Base-by-base conservation (phyloP, 2,888 invertebrate species). In the Pterostichus madidus region DNA sequence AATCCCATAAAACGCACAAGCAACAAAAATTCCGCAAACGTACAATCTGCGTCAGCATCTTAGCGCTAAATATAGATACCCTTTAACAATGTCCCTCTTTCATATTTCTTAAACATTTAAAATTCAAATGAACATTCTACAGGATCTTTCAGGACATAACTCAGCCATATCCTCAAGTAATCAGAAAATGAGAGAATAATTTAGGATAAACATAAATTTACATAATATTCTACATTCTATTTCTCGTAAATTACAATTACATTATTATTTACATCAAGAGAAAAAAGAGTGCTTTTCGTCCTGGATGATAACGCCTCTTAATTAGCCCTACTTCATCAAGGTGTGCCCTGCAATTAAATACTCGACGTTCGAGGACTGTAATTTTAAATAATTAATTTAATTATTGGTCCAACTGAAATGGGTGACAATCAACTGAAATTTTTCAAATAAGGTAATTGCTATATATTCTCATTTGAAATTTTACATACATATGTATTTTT, bases 151-250 rank as follows among this genome's bases (percentile, higher is more conserved):
- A 39, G 39, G 7, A 2, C 5, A 39, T 39, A 39, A 39, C 5
- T 39, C 39, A 39, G 39, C 6, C 39, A 39, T 39, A 39, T 39
- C 39, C 39, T 8, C 39, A 5, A 8, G 39, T 39, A 39, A 59
- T 59, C 59, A 24, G 24, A 8, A 15, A 75, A 75, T 49, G 44
- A 31, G 32, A 39, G 46, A 24, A 75, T 75, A 49, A 75, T 49
- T 75, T 49, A 75, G 75, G 46, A 75, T 75, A 24, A 75, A 31
- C 75, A 75, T 75, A 17, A 75, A 75, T 75, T 75, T 52, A 17
- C 49, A 44, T 75, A 75, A 75, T n/a, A n/a, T 75, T 32, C 52
- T 44, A 8, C 44, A 59, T 17, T 49, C 24, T 44, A 75, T 52
- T 52, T 75, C 13, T 17, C 32, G 44, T 75, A 75, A 75, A 75